These are phyloP conservation scores for Acromyrmex charruanus DNA, from an alignment of 1,140 invertebrate species.

Conservation along the genomic window DNA sequence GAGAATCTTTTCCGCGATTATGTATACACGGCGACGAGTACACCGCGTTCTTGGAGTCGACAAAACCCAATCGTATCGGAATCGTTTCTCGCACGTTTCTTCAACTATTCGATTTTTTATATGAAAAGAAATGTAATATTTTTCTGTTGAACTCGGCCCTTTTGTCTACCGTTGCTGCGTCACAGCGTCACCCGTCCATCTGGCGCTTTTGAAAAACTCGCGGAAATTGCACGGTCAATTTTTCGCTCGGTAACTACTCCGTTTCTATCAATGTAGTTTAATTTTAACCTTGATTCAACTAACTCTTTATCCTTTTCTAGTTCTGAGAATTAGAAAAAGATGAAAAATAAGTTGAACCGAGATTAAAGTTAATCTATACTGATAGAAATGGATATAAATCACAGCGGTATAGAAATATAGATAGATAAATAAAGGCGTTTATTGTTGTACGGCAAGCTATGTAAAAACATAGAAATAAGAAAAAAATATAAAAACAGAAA, in stretches of 20 bases:
- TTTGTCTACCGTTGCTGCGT: not conserved
- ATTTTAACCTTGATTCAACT: too few species aligned
- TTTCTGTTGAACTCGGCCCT: too few species aligned
- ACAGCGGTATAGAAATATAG: not conserved
- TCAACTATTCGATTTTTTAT: not conserved
- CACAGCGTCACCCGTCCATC: too few species aligned
- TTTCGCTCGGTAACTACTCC: not conserved
- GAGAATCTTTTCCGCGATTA: not conserved
- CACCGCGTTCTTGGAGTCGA: not conserved
- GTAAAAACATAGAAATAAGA: too few species aligned
- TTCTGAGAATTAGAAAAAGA: too few species aligned
- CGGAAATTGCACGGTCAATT: not conserved
- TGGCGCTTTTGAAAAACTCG: not conserved
- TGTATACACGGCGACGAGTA: not conserved
- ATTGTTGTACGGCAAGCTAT: too few species aligned
- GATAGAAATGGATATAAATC: not conserved
- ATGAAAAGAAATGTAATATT: not conserved
- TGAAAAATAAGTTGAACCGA: too few species aligned
- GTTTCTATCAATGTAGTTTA: too few species aligned
- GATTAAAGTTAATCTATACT: too few species aligned
- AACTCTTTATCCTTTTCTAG: too few species aligned
- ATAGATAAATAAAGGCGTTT: too few species aligned
- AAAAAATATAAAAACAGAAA: too few species aligned
- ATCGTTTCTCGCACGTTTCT: not conserved
- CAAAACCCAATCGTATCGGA: not conserved